Percentiles rank a stretch among this genome's conserved stretches.
phyloP scores from a whole-genome alignment of 2,797 vertebrate genomes.

The Parambassis ranga region DNA sequence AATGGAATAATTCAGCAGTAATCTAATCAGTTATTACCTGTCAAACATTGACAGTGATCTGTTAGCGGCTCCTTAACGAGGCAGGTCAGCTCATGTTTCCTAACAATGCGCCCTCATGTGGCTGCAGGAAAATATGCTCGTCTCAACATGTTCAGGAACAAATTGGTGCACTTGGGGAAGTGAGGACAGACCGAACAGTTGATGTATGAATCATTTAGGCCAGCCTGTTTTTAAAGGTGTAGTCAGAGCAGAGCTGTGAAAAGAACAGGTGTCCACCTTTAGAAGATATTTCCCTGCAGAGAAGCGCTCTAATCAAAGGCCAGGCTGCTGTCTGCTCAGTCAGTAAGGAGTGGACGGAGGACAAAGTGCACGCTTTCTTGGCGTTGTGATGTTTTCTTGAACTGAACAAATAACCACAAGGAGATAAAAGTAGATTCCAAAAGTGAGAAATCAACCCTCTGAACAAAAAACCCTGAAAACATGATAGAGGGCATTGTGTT shows the following conservation, averaged over 20 bases:
- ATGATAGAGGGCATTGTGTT: slow-evolving; percentile 13
- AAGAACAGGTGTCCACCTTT: slow-evolving; percentile 28
- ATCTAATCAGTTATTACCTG: background rate
- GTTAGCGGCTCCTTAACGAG: background rate
- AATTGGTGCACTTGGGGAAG: no score
- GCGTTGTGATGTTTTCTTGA: slow-evolving; percentile 40
- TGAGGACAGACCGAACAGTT: no score
- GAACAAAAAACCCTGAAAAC: slow-evolving; percentile 24
- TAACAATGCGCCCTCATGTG: slow-evolving; percentile 63
- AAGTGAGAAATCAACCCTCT: slow-evolving; percentile 25
- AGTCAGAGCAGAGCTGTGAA: background rate
- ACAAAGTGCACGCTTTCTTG: slow-evolving; percentile 52
- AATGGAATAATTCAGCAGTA: background rate
- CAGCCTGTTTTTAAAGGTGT: no score
- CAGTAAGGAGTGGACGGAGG: slow-evolving; percentile 39
- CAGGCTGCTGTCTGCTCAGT: no score
- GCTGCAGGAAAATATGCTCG: slow-evolving; percentile 35
- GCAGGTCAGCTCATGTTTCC: no score
- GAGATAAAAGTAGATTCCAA: slow-evolving; percentile 23
- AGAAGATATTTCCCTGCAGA: slow-evolving; percentile 61
- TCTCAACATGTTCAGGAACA: no score
- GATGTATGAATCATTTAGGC: no score
- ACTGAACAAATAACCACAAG: slow-evolving; percentile 28
- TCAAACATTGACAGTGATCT: background rate
- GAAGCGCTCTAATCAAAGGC: slow-evolving; percentile 61